Conservation (phyloP, 2,888 invertebrate species). For the Drosophila monieri region DNA sequence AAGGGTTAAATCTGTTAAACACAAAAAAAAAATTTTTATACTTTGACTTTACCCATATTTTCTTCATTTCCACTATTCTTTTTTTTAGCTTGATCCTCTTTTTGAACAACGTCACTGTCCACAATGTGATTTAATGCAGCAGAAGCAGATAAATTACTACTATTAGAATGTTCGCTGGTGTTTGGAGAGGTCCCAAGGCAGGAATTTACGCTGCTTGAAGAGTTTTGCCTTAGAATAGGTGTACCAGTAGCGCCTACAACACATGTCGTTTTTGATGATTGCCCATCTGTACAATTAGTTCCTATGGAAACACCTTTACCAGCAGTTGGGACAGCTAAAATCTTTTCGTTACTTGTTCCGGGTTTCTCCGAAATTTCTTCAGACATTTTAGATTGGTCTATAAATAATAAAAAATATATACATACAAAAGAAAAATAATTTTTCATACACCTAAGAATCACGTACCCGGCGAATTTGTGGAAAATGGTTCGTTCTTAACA, state of each 20-base stretch:
- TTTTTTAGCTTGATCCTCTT: slow-evolving; percentile 59
- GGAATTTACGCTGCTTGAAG: slow-evolving; percentile 40
- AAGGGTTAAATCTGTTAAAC: neutral
- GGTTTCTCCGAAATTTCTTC: slow-evolving; percentile 58
- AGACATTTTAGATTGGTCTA: slow-evolving; percentile 49
- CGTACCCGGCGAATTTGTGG: slow-evolving; percentile 55
- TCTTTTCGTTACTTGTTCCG: slow-evolving; percentile 25
- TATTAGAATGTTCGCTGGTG: slow-evolving; percentile 54
- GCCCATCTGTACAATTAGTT: slow-evolving; percentile 14
- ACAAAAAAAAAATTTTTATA: neutral
- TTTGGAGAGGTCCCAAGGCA: slow-evolving; percentile 39
- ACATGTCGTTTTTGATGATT: slow-evolving; percentile 11
- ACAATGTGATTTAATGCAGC: slow-evolving; percentile 42
- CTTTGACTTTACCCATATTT: slow-evolving; percentile 58
- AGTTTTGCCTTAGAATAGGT: slow-evolving; percentile 47
- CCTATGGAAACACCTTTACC: slow-evolving; percentile 7
- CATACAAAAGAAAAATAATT: neutral
- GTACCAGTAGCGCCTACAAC: neutral
- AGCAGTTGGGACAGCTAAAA: slow-evolving; percentile 7
- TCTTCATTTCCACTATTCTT: slow-evolving; percentile 66
- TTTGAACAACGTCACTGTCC: slow-evolving; percentile 56
- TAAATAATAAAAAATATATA: neutral
- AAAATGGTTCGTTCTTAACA: slow-evolving; percentile 54
- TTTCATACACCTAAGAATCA: neutral
- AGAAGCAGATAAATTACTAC: slow-evolving; percentile 54